These are phyloP conservation scores for Cydia pomonella DNA, from an alignment of 1,140 invertebrate species.

Conservation along the genomic window DNA sequence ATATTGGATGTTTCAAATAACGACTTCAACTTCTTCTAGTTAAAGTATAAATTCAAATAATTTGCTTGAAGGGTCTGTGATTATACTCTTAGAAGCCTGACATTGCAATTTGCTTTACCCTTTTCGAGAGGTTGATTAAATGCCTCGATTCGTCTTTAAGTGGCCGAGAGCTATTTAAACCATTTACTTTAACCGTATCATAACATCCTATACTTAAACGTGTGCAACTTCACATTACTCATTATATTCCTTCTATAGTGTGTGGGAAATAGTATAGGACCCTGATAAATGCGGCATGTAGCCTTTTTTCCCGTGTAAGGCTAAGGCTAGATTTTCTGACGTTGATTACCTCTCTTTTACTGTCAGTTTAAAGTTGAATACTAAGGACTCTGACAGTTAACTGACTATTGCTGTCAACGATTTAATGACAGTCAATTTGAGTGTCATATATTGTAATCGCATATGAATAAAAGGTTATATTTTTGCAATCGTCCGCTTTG, in stretches of 20 bases:
- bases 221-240: background rate
- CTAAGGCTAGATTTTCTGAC: background rate
- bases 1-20: constrained; percentile 7
- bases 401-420: constrained; percentile 21
- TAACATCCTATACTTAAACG: background rate
- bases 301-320: background rate
- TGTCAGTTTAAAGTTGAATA: background rate
- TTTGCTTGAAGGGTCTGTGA: background rate
- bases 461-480: constrained; percentile 32
- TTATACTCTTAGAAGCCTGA: background rate
- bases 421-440: constrained; percentile 25
- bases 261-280: background rate
- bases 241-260: constrained; percentile 18
- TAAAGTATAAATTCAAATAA: background rate
- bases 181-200: constrained; percentile 29
- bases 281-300: background rate
- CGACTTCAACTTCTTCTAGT: background rate
- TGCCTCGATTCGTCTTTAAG: constrained; percentile 18
- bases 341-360: background rate
- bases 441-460: constrained; percentile 24
- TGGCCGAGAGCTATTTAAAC: background rate
- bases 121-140: constrained; percentile 9
- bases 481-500: constrained; percentile 18
- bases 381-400: background rate
- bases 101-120: constrained; percentile 18